phyloP scores from a whole-genome alignment of 2,113 vertebrate genomes.

The Monopterus albus region DNA sequence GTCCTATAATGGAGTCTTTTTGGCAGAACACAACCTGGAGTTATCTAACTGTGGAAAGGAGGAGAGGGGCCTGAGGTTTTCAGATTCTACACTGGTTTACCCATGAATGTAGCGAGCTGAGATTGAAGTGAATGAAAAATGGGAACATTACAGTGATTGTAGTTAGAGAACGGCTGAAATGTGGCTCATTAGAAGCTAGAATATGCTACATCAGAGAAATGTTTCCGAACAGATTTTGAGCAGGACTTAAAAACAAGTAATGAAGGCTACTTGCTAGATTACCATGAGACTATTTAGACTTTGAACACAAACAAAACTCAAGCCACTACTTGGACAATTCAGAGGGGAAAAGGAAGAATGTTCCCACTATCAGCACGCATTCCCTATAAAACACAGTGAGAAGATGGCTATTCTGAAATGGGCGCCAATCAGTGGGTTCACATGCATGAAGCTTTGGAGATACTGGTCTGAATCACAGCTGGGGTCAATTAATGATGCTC shows the following conservation, averaged over 20 bases:
- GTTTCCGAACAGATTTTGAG: background rate
- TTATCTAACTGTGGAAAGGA: slow-evolving; percentile 68
- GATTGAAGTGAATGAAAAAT: background rate
- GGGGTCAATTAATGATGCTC: too few species aligned
- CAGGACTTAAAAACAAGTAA: background rate
- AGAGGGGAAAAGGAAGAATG: slow-evolving; percentile 52
- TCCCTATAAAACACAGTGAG: slow-evolving; percentile 25
- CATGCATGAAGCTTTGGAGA: background rate
- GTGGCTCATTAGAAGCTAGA: background rate
- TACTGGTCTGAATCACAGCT: background rate
- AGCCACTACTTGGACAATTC: slow-evolving; percentile 24
- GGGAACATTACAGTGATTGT: background rate
- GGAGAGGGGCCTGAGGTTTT: slow-evolving; percentile 64
- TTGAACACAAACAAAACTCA: slow-evolving; percentile 29
- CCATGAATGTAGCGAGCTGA: slow-evolving; percentile 5
- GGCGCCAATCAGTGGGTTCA: background rate
- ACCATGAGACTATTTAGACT: slow-evolving; percentile 38
- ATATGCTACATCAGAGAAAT: background rate
- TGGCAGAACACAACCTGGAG: slow-evolving; percentile 65
- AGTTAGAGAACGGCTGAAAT: background rate
- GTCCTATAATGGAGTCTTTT: slow-evolving; percentile 50
- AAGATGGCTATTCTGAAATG: slow-evolving; percentile 41
- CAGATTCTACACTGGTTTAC: slow-evolving; percentile 44
- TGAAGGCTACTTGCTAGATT: background rate
- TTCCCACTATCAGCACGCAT: slow-evolving; percentile 68